Percentiles rank a stretch among this genome's conserved stretches.
Evolutionary conservation across 1,140 invertebrate species (phyloP).

Genomic region (Agrilus planipennis): DNA sequence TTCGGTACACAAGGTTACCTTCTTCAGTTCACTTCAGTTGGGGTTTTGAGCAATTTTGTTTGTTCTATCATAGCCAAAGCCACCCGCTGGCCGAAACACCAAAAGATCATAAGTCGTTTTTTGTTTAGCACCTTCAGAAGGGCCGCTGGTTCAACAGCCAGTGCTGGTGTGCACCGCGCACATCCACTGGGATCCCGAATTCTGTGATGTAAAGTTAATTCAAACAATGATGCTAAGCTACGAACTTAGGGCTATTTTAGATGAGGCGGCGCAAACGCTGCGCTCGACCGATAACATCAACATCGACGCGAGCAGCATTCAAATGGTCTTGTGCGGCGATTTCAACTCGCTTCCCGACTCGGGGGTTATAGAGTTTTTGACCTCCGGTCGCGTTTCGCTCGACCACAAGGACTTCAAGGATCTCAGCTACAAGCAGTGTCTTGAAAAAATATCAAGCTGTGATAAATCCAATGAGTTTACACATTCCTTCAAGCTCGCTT

Average conservation of each 20-base stretch:
- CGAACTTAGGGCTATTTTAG: conserved; percentile 73
- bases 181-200: conserved; percentile 99
- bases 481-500: conserved; percentile 90
- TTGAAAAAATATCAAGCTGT: conserved; percentile 77
- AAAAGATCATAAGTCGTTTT: too few relatives aligned
- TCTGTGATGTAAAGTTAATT: conserved; percentile 98
- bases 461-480: conserved; percentile 81
- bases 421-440: conserved; percentile 81
- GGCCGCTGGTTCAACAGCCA: conserved; percentile 65
- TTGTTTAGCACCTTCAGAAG: conserved; percentile 53
- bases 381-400: conserved; percentile 73
- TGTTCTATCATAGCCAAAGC: too few relatives aligned
- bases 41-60: too few relatives aligned
- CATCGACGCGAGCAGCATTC: conserved; percentile 62
- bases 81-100: neutral
- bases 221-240: conserved; percentile 99
- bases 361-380: conserved; percentile 93
- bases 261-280: conserved; percentile 57
- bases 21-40: too few relatives aligned
- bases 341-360: conserved; percentile 98
- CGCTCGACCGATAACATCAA: conserved; percentile 32
- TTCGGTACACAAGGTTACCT: too few relatives aligned
- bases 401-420: conserved; percentile 96
- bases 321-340: conserved; percentile 88
- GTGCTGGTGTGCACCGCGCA: conserved; percentile 95